A percentile compares a stretch with the other conserved stretches of the same genome.
phyloP scores from a whole-genome alignment of 1,140 invertebrate species.

The Zaprionus nigranus region DNA sequence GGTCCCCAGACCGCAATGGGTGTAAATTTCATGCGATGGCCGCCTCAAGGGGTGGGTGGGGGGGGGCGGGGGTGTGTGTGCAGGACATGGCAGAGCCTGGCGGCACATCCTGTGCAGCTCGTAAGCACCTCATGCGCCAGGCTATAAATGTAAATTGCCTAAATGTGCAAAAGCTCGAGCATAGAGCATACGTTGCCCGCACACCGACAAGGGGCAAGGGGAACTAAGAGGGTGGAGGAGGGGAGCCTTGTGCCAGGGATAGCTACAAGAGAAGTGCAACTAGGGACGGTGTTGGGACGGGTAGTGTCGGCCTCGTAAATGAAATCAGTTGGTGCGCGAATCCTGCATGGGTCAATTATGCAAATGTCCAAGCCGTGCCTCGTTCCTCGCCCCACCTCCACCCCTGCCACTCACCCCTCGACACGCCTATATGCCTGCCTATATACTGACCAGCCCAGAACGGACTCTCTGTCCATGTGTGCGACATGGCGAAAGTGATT shows the following conservation, averaged over 20 bases:
- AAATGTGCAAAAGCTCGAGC: conserved; percentile 81
- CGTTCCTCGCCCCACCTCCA: conserved; percentile 16
- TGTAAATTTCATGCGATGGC: conserved; percentile 71
- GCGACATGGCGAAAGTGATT: conserved; percentile 77
- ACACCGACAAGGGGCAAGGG: conserved; percentile 38
- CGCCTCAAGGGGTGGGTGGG: not conserved
- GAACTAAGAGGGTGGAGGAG: not conserved
- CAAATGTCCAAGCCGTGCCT: conserved; percentile 64
- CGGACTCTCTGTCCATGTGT: conserved; percentile 27
- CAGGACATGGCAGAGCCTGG: conserved; percentile 47
- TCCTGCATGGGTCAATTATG: conserved; percentile 83
- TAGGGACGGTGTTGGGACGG: conserved; percentile 14
- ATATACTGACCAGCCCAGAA: conserved; percentile 10
- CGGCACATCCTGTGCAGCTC: conserved; percentile 80
- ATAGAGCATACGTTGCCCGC: conserved; percentile 79
- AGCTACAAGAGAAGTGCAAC: not conserved
- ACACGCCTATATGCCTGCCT: conserved; percentile 34
- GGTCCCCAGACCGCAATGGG: conserved; percentile 74
- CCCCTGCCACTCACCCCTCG: not conserved
- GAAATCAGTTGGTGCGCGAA: conserved; percentile 83
- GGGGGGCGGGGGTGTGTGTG: not conserved
- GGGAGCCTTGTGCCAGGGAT: not conserved
- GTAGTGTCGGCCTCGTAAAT: conserved; percentile 63
- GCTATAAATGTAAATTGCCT: conserved; percentile 83
- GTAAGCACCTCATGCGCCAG: conserved; percentile 81